Percentiles rank a stretch among this genome's conserved stretches.
Conservation (phyloP, 2,888 invertebrate genomes). For the Teleogryllus oceanicus region DNA sequence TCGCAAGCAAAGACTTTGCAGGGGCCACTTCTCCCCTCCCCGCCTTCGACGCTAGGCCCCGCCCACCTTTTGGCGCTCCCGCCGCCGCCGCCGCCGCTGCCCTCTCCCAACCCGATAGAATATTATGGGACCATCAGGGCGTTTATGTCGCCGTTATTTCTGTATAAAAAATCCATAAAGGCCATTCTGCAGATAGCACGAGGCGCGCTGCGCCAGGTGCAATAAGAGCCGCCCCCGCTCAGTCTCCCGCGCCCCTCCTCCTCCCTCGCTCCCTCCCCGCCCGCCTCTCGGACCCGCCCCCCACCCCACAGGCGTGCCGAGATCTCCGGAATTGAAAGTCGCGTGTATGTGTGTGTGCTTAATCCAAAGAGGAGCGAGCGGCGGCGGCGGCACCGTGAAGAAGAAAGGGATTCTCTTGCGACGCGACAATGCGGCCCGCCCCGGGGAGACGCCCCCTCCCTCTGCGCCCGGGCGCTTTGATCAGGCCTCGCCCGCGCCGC, state of each 20-base stretch:
- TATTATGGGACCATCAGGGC: background rate
- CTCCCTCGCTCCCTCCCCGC: background rate
- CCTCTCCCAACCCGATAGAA: background rate
- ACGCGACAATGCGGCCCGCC: background rate
- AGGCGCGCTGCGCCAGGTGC: background rate
- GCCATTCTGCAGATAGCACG: background rate
- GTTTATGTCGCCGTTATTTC: constrained; percentile 18
- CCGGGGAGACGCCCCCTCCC: background rate
- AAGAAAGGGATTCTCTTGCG: background rate
- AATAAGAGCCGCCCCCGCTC: background rate
- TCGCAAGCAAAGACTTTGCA: too few relatives aligned
- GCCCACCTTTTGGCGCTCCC: background rate
- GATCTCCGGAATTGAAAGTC: background rate
- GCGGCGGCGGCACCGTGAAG: background rate
- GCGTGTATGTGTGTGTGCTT: background rate
- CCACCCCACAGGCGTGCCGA: background rate
- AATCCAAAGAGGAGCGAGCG: background rate
- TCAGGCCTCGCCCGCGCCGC: background rate
- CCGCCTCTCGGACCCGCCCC: background rate
- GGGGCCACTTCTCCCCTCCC: background rate
- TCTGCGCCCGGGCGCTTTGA: background rate
- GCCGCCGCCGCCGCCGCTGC: background rate
- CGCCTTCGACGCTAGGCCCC: background rate
- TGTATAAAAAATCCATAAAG: constrained; percentile 18
- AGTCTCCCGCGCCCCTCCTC: background rate